Base-by-base conservation (phyloP, 2,113 vertebrate species). In the Sarotherodon lohbergeri region DNA sequence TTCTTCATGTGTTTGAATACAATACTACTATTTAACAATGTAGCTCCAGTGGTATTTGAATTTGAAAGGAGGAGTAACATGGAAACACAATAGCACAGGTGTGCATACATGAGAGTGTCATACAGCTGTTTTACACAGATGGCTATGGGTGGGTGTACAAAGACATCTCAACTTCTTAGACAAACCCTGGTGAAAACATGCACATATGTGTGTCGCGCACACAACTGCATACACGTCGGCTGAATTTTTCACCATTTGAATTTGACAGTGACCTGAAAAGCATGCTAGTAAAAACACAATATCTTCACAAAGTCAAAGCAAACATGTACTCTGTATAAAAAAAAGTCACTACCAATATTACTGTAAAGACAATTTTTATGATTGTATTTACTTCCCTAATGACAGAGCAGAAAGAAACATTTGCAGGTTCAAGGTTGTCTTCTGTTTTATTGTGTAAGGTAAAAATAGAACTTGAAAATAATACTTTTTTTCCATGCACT, bases 71-170 rank as follows among this genome's bases (percentile, higher is more conserved):
- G 57, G 54, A 80, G 39, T 48, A 79, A 88, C 81, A 82, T 80
- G 41, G 46, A 86, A 63, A 79, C 71, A 19, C 59, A 85, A 34
- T 34, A 41, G n/a, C 54, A 78, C 63, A 89, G 80, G 78, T 86
- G 24, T 41, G 46, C 80, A 68, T 59, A 68, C 88, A 86, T 82
- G 81, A 88, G 48, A 82, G 57, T 86, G 54, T 55, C 84, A 86
- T 43, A 16, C 84, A 91, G 88, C 55, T 88, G 83, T 84, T 89
- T 79, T 19, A 80, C 66, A 80, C 82, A 91, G 41, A 90, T 81
- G 55, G 41, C 48, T 43, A 13, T 55, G 10, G 66, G 14, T 32
- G 52, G 86, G 16, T 56, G 63, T 86, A 82, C 46, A 41, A 46
- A 79, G 63, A 86, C 66, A 16, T 22, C 81, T 84, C 4, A 46